phyloP scores from a whole-genome alignment of 2,888 invertebrate species.

The Lissonota sp. region DNA sequence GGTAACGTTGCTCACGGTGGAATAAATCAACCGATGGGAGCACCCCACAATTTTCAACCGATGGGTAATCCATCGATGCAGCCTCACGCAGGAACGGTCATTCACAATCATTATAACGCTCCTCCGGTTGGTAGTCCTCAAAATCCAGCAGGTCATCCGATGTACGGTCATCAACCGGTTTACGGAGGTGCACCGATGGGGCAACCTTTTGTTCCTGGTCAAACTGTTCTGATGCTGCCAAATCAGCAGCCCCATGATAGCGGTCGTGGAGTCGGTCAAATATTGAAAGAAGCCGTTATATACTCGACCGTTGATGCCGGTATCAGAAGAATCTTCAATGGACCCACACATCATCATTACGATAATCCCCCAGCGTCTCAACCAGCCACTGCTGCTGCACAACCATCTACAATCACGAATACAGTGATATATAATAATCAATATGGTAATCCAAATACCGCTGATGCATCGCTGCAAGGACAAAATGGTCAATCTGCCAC shows the following conservation, averaged over 20 bases:
- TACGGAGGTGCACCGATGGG: slow-evolving; percentile 69
- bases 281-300: slow-evolving; percentile 74
- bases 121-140: slow-evolving; percentile 60
- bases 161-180: slow-evolving; percentile 69
- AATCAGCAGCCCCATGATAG: slow-evolving; percentile 62
- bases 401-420: slow-evolving; percentile 61
- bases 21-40: slow-evolving; percentile 42
- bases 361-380: slow-evolving; percentile 30
- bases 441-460: slow-evolving; percentile 60
- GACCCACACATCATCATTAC: slow-evolving; percentile 63
- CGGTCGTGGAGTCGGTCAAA: slow-evolving; percentile 70
- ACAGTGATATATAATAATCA: slow-evolving; percentile 74
- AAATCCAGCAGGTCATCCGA: slow-evolving; percentile 59
- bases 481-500: slow-evolving; percentile 8
- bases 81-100: slow-evolving; percentile 54
- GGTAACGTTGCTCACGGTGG: slow-evolving; percentile 33
- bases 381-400: slow-evolving; percentile 10
- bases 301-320: slow-evolving; percentile 74
- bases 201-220: slow-evolving; percentile 74
- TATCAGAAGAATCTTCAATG: slow-evolving; percentile 73
- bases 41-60: slow-evolving; percentile 36
- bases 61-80: slow-evolving; percentile 42
- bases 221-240: slow-evolving; percentile 69
- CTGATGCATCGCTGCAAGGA: slow-evolving; percentile 9
- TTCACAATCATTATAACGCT: slow-evolving; percentile 70